A percentile compares a stretch with the other conserved stretches of the same genome.
Evolutionary conservation across 2,888 invertebrate species (phyloP).

Genomic region (Macrosiphum euphorbiae): DNA sequence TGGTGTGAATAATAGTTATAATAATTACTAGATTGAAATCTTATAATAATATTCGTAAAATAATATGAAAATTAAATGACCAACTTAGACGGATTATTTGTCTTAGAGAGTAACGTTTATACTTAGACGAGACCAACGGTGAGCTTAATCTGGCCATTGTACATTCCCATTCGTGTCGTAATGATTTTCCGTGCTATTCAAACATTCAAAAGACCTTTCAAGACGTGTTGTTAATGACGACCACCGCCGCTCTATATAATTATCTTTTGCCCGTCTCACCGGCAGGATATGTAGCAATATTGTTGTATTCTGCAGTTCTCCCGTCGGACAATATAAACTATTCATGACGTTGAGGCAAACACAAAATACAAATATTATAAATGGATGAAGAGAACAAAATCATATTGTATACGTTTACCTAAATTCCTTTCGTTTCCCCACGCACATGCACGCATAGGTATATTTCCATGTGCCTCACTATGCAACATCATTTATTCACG

Average conservation of each 20-base stretch:
- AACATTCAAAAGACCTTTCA: conserved; percentile 25
- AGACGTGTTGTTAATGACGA: conserved; percentile 35
- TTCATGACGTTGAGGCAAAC: conserved; percentile 27
- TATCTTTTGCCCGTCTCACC: conserved; percentile 18
- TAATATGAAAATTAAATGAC: conserved; percentile 9
- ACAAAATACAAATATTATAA: conserved; percentile 43
- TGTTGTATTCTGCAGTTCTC: not conserved
- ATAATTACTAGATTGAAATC: not conserved
- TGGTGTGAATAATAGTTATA: not conserved
- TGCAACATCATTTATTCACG: not conserved
- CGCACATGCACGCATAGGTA: not conserved
- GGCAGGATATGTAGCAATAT: not conserved
- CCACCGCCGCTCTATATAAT: not conserved
- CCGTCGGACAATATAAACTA: conserved; percentile 40
- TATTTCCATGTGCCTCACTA: not conserved
- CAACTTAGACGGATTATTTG: conserved; percentile 11
- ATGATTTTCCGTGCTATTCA: conserved; percentile 30
- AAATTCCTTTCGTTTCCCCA: not conserved
- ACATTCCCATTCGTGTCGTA: conserved; percentile 8
- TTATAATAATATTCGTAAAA: not conserved
- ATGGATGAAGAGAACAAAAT: conserved; percentile 42
- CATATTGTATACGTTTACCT: not conserved
- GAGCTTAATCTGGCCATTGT: conserved; percentile 22
- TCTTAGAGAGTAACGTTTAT: conserved; percentile 25
- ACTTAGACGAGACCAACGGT: conserved; percentile 6